Evolutionary conservation across 2,797 vertebrate genomes (phyloP).

Genomic region (Leptatherina wallacei): DNA sequence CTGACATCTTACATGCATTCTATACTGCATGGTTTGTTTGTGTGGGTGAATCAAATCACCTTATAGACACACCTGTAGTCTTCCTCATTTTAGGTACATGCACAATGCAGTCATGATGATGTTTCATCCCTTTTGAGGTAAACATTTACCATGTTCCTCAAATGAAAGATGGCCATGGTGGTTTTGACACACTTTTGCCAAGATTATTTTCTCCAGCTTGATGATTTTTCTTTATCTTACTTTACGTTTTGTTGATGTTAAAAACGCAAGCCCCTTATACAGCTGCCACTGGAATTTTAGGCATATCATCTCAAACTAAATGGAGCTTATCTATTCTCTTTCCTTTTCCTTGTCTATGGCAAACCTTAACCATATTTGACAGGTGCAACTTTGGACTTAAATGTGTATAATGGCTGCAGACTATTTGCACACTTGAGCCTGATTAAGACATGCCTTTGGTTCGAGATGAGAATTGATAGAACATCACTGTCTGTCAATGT

Average conservation of each 20-base stretch:
- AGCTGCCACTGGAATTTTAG: slow-evolving; percentile 67
- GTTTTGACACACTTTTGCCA: slow-evolving; percentile 52
- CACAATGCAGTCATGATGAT: background rate
- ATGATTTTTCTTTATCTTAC: slow-evolving; percentile 61
- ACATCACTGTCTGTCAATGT: slow-evolving; percentile 56
- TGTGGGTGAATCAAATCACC: slow-evolving; percentile 14
- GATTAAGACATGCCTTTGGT: slow-evolving; percentile 58
- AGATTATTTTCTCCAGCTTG: slow-evolving; percentile 50
- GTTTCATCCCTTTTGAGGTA: slow-evolving; percentile 29
- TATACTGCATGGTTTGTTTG: slow-evolving; percentile 6
- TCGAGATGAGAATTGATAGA: slow-evolving; percentile 58
- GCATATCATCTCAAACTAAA: slow-evolving; percentile 61
- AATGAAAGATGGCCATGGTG: slow-evolving; percentile 56
- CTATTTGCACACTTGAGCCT: slow-evolving; percentile 57
- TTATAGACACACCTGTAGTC: background rate
- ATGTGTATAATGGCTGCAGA: slow-evolving; percentile 64
- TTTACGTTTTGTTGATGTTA: slow-evolving; percentile 48
- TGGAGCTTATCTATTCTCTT: slow-evolving; percentile 57
- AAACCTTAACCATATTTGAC: slow-evolving; percentile 76
- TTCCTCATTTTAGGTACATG: slow-evolving; percentile 8
- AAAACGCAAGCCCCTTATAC: slow-evolving; percentile 50
- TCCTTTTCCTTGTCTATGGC: slow-evolving; percentile 38
- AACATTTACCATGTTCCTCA: slow-evolving; percentile 30
- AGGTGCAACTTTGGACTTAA: slow-evolving; percentile 68
- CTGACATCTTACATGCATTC: slow-evolving; percentile 7